A percentile compares a stretch with the other conserved stretches of the same genome.
Evolutionary conservation across 1,140 invertebrate genomes (phyloP).

Genomic region (Doryteuthis pealeii): DNA sequence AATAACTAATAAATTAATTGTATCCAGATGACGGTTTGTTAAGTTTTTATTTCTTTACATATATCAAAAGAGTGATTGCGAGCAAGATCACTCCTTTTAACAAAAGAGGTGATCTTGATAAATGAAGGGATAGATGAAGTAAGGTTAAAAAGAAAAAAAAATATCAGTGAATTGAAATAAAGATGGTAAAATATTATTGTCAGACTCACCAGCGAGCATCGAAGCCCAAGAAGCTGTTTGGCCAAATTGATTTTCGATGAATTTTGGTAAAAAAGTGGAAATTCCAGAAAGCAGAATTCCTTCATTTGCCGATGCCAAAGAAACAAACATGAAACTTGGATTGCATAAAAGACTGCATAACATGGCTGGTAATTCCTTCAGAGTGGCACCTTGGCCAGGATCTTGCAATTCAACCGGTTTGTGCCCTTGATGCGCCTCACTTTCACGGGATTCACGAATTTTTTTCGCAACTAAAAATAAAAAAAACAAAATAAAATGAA

Average conservation of each 20-base stretch:
- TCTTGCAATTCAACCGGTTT: conserved; percentile 7
- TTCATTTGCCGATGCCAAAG: conserved; percentile 73
- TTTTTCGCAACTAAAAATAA: conserved; percentile 34
- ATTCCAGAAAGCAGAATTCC: conserved; percentile 77
- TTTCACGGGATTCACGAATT: conserved; percentile 65
- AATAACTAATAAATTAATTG: too few species aligned
- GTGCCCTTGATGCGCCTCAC: conserved; percentile 67
- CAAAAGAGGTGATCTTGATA: too few species aligned
- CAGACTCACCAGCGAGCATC: conserved; percentile 70
- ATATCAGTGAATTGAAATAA: too few species aligned
- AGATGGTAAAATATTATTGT: too few species aligned
- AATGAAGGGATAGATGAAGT: too few species aligned
- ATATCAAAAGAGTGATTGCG: too few species aligned
- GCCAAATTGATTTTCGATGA: conserved; percentile 80
- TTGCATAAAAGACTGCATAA: conserved; percentile 67
- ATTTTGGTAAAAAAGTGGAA: conserved; percentile 79
- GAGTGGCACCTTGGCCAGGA: conserved; percentile 12
- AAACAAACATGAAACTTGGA: conserved; percentile 78
- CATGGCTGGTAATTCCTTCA: conserved; percentile 28
- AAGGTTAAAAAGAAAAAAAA: too few species aligned
- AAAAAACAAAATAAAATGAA: not conserved
- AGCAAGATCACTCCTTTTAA: too few species aligned
- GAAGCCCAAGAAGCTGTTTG: conserved; percentile 74
- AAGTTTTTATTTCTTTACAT: too few species aligned
- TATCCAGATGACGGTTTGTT: too few species aligned